Evolutionary conservation across 2,888 invertebrate species (phyloP), one percentile per base, ranked within the genome.

Genomic region (Macrosiphum euphorbiae): DNA sequence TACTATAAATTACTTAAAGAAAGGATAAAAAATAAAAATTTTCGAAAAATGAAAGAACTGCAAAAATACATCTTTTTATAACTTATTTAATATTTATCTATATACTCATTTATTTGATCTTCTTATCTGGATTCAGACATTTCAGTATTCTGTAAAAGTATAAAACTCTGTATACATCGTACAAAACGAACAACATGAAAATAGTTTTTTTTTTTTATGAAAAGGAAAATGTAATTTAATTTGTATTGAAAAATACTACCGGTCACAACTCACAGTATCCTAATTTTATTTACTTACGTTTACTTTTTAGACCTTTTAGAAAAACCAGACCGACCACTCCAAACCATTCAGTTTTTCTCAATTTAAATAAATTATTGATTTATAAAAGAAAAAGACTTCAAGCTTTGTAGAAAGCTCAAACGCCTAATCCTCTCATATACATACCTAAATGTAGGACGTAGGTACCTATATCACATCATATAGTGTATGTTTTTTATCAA

Each of bases 181-280:
- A 41, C 84, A 85, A 85, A 91, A 91, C 44, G 47, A 58, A 86
- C 85, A 91, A 86, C 85, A 67, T 67, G 5, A 35, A 67, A 47
- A 67, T 47, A 44, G n/a, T 58, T 55, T 85, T 91, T 85, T 41
- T 84, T 41, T 84, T 55, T 41, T 24, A 67, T 47, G 10, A 90
- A 89, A 86, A 85, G 58, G 16, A 91, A 85, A 91, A 92, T 50
- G 47, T 61, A 87, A 92, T 92, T 92, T 35, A 50, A 92, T 16
- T 47, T 61, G n/a, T 47, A 92, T 86, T 86, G 58, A 47, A 86
- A n/a, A 86, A 86, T 91, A 84, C 41, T 86, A 86, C 58, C 24
- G 8, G 44, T 35, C 58, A 92, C 35, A 58, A 86, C 26, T 47
- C 13, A n/a, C 58, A 10, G 4, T 84, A 35, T 87, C 35, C 61